A percentile compares a stretch with the other conserved stretches of the same genome.
Conservation (phyloP, 1,140 invertebrate species). For the Heliconius melpomene region DNA sequence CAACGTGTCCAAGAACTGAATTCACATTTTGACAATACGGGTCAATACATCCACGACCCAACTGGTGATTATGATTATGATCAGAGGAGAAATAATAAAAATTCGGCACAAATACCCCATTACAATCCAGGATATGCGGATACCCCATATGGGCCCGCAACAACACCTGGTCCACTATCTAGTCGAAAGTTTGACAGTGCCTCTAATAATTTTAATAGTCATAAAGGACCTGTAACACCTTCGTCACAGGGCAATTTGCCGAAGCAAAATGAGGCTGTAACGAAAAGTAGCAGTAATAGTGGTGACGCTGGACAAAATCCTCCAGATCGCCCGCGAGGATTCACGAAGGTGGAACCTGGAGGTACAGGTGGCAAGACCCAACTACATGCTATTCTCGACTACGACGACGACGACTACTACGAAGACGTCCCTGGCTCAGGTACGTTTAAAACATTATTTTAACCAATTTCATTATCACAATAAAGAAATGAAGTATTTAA, state of each 20-base stretch:
- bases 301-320: slow-evolving; percentile 49
- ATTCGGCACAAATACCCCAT: slow-evolving; percentile 44
- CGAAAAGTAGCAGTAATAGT: slow-evolving; percentile 49
- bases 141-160: slow-evolving; percentile 59
- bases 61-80: slow-evolving; percentile 76
- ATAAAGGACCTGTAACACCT: slow-evolving; percentile 52
- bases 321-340: slow-evolving; percentile 72
- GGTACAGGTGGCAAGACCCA: slow-evolving; percentile 83
- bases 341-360: slow-evolving; percentile 81
- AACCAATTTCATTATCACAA: not conserved
- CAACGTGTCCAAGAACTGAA: slow-evolving; percentile 65
- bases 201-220: slow-evolving; percentile 66
- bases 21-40: slow-evolving; percentile 64
- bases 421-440: slow-evolving; percentile 70
- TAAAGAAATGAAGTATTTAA: too few species aligned
- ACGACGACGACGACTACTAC: slow-evolving; percentile 84
- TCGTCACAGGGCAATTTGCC: slow-evolving; percentile 43
- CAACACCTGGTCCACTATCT: slow-evolving; percentile 60
- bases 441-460: slow-evolving; percentile 34
- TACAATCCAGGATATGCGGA: slow-evolving; percentile 67
- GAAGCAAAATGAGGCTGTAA: slow-evolving; percentile 49
- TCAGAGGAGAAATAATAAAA: slow-evolving; percentile 61
- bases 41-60: slow-evolving; percentile 73
- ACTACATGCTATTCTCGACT: slow-evolving; percentile 87
- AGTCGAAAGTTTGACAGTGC: slow-evolving; percentile 71